These are phyloP conservation scores for Sebastes kiyomatsui DNA, from an alignment of 2,797 vertebrate genomes.

Conservation along the genomic window DNA sequence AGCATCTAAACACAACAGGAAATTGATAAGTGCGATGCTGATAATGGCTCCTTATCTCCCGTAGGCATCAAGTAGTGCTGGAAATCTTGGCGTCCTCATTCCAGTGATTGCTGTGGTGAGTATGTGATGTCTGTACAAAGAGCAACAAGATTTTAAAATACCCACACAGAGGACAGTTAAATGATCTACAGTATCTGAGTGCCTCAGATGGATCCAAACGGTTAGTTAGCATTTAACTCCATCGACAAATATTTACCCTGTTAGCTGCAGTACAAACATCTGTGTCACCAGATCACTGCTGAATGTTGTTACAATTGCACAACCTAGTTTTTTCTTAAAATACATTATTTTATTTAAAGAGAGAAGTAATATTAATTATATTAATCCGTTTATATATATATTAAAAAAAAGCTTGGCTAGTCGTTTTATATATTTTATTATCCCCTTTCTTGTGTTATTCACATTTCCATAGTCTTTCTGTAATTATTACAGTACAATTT, in stretches of 20 bases:
- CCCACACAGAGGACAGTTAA: not conserved
- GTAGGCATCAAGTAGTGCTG: conserved; percentile 96
- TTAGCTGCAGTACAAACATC: conserved; percentile 56
- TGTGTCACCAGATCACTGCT: conserved; percentile 20
- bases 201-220: conserved; percentile 17
- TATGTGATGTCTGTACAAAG: conserved; percentile 30
- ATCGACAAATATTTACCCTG: conserved; percentile 89
- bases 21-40: conserved; percentile 2
- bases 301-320: not conserved
- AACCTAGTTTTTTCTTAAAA: not conserved
- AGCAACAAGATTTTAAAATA: not conserved
- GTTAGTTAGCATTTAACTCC: conserved; percentile 74
- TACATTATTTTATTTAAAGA: not conserved
- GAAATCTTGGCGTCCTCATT: conserved; percentile 96
- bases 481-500: conserved; percentile 4
- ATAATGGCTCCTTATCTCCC: conserved; percentile 46
- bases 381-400: not conserved
- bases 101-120: conserved; percentile 99
- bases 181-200: conserved; percentile 11
- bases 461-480: conserved; percentile 1
- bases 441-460: not conserved
- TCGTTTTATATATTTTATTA: conserved; percentile 10
- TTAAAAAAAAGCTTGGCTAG: not conserved
- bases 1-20: conserved; percentile 10
- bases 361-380: not conserved